These are phyloP conservation scores for Chouioia cunea DNA, from an alignment of 2,888 invertebrate genomes.

Conservation along the genomic window DNA sequence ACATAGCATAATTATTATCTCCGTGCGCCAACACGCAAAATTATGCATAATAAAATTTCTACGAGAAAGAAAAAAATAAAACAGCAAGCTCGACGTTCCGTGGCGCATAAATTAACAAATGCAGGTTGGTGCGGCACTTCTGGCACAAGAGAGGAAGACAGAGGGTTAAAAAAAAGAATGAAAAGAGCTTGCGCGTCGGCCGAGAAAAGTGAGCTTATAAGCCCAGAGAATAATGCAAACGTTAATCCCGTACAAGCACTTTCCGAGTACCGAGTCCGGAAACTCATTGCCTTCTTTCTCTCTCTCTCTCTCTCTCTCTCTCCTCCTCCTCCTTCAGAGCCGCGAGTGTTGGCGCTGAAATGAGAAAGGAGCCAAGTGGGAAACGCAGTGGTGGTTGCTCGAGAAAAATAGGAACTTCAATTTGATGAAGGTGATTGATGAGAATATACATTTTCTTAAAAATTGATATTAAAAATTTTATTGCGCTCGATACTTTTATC, in stretches of 20 bases:
- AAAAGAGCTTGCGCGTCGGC: constrained; percentile 12
- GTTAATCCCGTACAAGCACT: constrained; percentile 47
- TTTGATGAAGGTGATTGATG: too few relatives aligned
- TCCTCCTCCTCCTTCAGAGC: not conserved
- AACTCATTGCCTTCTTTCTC: constrained; percentile 32
- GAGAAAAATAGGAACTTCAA: not conserved
- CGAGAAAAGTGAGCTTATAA: constrained; percentile 44
- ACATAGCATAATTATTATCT: constrained; percentile 22
- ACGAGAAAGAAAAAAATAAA: not conserved
- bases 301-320: too few relatives aligned
- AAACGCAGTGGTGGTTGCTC: too few relatives aligned
- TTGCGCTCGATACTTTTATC: too few relatives aligned
- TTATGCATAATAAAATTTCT: constrained; percentile 13
- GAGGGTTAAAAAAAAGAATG: constrained; percentile 12
- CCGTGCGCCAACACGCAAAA: constrained; percentile 9
- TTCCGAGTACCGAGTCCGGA: constrained; percentile 38
- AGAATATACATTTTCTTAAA: too few relatives aligned
- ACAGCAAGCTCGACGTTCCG: not conserved
- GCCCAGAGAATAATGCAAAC: constrained; percentile 46
- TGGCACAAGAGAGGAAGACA: not conserved
- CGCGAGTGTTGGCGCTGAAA: constrained; percentile 24
- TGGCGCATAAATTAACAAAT: constrained; percentile 23
- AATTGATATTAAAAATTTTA: too few relatives aligned
- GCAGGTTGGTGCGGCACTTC: not conserved
- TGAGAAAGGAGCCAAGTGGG: constrained; percentile 23